Base-by-base conservation (phyloP, 2,888 invertebrate genomes). In the Galeruca laticollis region DNA sequence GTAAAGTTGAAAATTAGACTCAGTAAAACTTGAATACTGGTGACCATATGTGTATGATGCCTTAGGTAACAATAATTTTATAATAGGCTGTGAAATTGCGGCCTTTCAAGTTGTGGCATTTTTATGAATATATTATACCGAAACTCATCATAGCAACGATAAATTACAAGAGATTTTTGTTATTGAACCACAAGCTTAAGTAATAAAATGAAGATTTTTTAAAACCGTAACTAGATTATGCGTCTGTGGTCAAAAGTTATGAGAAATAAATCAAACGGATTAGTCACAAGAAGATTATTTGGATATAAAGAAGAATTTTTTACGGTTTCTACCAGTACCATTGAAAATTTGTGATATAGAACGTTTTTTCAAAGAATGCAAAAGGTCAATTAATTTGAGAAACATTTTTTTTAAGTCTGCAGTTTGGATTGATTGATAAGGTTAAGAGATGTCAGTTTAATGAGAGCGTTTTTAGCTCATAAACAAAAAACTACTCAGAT, bases 121-220 rank as follows among this genome's bases (percentile, higher is more conserved):
- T 47, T 47, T 18, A 47, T 18, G 47, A 18, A 47, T 47, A 18
- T 47, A 47, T 47, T 15, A 18, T 8, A 47, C n/a, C 47, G 15
- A 15, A 47, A 15, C 47, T 47, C 47, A 47, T 47, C 47, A 47
- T 1, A 18, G 15, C 18, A 15, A 47, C 15, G 9, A 47, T 47
- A 47, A 47, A 47, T 47, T 47, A 15, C 18, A 0, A 47, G 15
- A 47, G 47, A 47, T 47, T 47, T 18, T 47, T 8, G 18, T 47
- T 47, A 18, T 18, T 8, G 47, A 47, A 47, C 47, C 47, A 47
- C 15, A 15, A 47, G 18, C 47, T 47, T 47, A 47, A 47, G 47
- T 47, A 15, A n/a, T 47, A 47, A 47, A 47, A 47, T 37, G 9
- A 13, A 37, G 37, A 11, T 11, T 37, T 37, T 37, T 37, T 2